These are phyloP conservation scores for Scolanthus callimorphus DNA, from an alignment of 92 coral and sea anemone species.

Conservation along the genomic window DNA sequence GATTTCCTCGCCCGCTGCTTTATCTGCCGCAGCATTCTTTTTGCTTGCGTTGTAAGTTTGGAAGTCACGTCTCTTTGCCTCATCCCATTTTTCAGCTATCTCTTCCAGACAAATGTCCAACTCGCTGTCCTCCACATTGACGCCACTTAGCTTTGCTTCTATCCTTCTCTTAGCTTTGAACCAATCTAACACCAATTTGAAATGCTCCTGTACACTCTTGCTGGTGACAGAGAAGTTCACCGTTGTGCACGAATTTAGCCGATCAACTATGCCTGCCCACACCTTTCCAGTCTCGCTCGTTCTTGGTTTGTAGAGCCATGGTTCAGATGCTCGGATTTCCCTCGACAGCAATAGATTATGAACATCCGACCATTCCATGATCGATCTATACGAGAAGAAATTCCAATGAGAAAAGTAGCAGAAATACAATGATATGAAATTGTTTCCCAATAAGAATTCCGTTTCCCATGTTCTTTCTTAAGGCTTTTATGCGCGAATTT, in stretches of 20 bases:
- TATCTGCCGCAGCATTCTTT: constrained; percentile 6
- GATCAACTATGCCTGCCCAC: constrained; percentile 13
- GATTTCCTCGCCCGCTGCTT: constrained; percentile 9
- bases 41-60: neutral
- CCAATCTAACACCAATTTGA: constrained; percentile 15
- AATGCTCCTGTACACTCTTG: constrained; percentile 13
- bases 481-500: too few relatives aligned
- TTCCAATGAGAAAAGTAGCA: too few relatives aligned
- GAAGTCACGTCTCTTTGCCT: constrained; percentile 5
- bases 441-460: too few relatives aligned
- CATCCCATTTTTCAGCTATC: constrained; percentile 22
- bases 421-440: too few relatives aligned
- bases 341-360: constrained; percentile 5
- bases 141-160: constrained; percentile 27
- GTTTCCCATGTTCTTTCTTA: too few relatives aligned
- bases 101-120: constrained; percentile 19
- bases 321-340: constrained; percentile 11
- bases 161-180: constrained; percentile 19
- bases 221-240: constrained; percentile 11
- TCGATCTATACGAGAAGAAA: constrained; percentile 4
- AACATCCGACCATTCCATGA: constrained; percentile 14
- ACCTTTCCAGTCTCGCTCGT: constrained; percentile 16
- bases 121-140: constrained; percentile 17
- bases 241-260: constrained; percentile 11
- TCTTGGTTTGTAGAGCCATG: constrained; percentile 17